Evolutionary conservation across 2,113 vertebrate species (phyloP).

Genomic region (Mastomys natalensis): DNA sequence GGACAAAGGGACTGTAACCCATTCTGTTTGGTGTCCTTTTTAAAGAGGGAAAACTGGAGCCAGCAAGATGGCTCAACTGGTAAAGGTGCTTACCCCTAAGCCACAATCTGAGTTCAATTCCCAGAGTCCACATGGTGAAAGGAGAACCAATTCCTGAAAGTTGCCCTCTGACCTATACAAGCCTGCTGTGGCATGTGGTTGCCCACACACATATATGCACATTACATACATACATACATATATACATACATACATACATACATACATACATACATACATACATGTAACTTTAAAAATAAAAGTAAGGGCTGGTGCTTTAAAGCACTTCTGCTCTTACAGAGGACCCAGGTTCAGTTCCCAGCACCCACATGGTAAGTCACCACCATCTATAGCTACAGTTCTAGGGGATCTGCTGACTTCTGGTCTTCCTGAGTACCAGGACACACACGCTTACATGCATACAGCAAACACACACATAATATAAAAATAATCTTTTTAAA

Average conservation of each 20-base stretch:
- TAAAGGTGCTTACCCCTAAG: neutral
- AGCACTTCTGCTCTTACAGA: neutral
- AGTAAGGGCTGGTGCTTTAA: neutral
- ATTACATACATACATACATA: neutral
- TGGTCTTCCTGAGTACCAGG: neutral
- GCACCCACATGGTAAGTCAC: neutral
- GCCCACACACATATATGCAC: neutral
- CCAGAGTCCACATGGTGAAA: neutral
- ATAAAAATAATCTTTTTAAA: neutral
- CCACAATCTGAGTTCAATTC: neutral
- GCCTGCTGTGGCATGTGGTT: neutral
- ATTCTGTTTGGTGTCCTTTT: neutral
- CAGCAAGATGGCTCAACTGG: neutral
- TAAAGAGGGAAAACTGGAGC: no score
- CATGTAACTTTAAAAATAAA: neutral
- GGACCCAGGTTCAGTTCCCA: neutral
- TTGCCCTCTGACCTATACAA: neutral
- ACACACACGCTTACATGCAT: neutral
- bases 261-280: neutral
- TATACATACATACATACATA: neutral
- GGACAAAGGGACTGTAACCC: no score
- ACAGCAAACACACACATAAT: neutral
- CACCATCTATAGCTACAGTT: neutral
- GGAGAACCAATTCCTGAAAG: neutral
- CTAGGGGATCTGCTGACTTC: neutral